phyloP scores from a whole-genome alignment of 1,140 invertebrate genomes.

The Saccostrea cuccullata region DNA sequence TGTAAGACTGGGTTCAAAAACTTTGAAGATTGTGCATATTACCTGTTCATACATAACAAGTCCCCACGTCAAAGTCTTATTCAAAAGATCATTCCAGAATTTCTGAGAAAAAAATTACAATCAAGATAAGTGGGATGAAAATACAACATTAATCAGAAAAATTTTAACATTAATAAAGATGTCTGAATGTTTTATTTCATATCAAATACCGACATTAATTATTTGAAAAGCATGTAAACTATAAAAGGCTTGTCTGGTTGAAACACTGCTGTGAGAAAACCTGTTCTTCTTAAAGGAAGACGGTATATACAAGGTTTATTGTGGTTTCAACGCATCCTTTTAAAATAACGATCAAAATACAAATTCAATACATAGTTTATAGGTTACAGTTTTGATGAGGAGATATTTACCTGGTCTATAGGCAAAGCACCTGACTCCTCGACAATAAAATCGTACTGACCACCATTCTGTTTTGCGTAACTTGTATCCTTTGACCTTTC shows the following conservation, averaged over 20 bases:
- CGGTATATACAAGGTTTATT: too few relatives aligned
- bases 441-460: conserved; percentile 57
- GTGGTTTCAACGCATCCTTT: too few relatives aligned
- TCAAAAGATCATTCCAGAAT: conserved; percentile 67
- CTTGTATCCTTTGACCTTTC: conserved; percentile 55
- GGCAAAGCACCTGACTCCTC: conserved; percentile 6
- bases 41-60: conserved; percentile 69
- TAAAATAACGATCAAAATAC: too few relatives aligned
- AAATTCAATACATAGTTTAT: too few relatives aligned
- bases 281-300: too few relatives aligned
- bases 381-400: too few relatives aligned
- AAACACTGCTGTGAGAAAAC: too few relatives aligned
- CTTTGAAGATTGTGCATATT: not conserved
- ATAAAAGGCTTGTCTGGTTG: too few relatives aligned
- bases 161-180: too few relatives aligned
- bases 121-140: not conserved
- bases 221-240: too few relatives aligned
- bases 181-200: too few relatives aligned
- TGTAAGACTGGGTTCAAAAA: not conserved
- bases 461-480: conserved; percentile 62
- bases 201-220: too few relatives aligned
- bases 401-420: not conserved
- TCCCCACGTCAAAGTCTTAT: conserved; percentile 61
- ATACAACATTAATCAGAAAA: not conserved
- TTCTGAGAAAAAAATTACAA: conserved; percentile 41